phyloP scores from a whole-genome alignment of 2,888 invertebrate genomes.

The Zaprionus obscuricornis region DNA sequence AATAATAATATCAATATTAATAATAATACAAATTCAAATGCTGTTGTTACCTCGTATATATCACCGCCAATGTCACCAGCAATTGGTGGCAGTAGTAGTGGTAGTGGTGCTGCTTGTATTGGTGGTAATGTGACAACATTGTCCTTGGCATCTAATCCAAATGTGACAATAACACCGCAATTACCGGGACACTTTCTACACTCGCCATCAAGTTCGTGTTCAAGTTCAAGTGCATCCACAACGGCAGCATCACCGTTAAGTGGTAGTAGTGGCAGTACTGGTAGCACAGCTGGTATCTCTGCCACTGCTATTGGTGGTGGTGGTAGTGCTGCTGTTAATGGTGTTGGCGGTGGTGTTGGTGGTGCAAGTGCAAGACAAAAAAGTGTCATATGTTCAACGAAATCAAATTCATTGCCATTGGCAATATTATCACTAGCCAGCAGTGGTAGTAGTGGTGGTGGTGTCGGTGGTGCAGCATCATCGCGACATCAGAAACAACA shows the following conservation, averaged over 20 bases:
- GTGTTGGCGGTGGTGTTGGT: slow-evolving; percentile 6
- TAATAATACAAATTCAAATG: slow-evolving; percentile 3
- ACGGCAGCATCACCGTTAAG: slow-evolving; percentile 67
- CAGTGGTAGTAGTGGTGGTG: slow-evolving; percentile 9
- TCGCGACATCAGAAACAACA: slow-evolving; percentile 47
- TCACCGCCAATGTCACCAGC: slow-evolving; percentile 82
- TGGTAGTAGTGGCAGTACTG: slow-evolving; percentile 4
- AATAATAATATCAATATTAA: no score
- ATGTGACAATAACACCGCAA: slow-evolving; percentile 80
- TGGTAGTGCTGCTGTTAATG: not conserved
- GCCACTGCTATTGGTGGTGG: not conserved
- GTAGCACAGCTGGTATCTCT: not conserved
- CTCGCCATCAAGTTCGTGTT: slow-evolving; percentile 67
- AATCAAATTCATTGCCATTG: slow-evolving; percentile 66
- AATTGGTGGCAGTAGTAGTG: slow-evolving; percentile 42
- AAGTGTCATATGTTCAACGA: slow-evolving; percentile 83
- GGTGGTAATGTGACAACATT: slow-evolving; percentile 61
- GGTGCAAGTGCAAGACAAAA: slow-evolving; percentile 69
- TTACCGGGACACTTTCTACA: slow-evolving; percentile 75
- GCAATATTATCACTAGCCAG: slow-evolving; percentile 58
- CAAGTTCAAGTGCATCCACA: slow-evolving; percentile 69
- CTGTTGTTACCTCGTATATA: slow-evolving; percentile 80
- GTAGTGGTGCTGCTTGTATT: not conserved
- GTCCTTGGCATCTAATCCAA: slow-evolving; percentile 80
- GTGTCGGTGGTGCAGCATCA: slow-evolving; percentile 30